Evolutionary conservation across 2,888 invertebrate species (phyloP), one percentile per base, ranked within the genome.

Genomic region (Dexiosoma caninum): DNA sequence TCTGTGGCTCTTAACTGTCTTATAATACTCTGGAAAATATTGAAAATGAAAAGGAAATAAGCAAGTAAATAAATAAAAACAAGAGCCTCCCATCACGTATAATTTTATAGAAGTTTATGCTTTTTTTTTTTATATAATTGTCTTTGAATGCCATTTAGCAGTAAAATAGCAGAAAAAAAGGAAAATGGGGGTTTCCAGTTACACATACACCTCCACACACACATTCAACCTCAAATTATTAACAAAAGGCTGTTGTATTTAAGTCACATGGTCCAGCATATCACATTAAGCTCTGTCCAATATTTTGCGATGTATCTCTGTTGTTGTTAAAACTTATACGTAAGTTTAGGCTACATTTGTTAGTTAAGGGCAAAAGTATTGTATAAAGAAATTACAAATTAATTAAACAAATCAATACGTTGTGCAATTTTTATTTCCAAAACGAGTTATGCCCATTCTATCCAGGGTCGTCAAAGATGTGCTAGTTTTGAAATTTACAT

Each of bases 211-310:
- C n/a, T n/a, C n/a, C n/a, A n/a, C n/a, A 62, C 69, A 64, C 46
- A 64, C 44, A 55, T 44, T 75, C 70, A 70, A 70, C 44, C 75
- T 51, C 71, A 71, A 51, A 46, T 57, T 69, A 57, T 59, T 37
- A 74, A 23, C 44, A 40, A 51, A 57, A 55, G 44, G 23, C 21
- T 62, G 42, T 27, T 42, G 35, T 64, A 42, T 59, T 75, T 79
- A 75, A 70, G 79, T 62, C 75, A 75, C 67, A 75, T 75, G 75
- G 74, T 75, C 69, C 55, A 79, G 74, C 78, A 78, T 55, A 72
- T 44, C 55, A 74, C 72, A 74, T 75, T 75, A 79, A 79, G 75
- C 66, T 53, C 27, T 70, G 75, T 70, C 64, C 69, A 79, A 42
- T 59, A 49, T 69, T 53, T 53, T 42, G 27, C 69, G 76, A 76